Evolutionary conservation across 2,113 vertebrate species (phyloP).

Genomic region (Hystrix cristata): DNA sequence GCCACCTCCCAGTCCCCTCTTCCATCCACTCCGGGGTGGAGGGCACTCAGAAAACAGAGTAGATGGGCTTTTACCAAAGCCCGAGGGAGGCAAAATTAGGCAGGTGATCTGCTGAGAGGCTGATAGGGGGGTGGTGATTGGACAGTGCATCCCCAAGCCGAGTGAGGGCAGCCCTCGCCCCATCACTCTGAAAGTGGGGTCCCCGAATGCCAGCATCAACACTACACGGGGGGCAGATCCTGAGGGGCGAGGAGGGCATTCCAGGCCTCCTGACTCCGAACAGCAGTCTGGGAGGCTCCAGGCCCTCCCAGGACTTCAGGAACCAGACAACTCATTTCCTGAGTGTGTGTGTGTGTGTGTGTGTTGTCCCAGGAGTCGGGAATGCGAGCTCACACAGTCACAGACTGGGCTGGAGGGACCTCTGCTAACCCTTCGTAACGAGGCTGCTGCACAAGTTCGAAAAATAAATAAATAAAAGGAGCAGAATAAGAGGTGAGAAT

Average conservation of each 20-base stretch:
- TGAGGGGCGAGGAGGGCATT: neutral
- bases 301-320: neutral
- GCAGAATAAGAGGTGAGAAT: neutral
- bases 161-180: accelerated
- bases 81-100: neutral
- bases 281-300: neutral
- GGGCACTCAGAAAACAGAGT: neutral
- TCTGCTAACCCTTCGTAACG: neutral
- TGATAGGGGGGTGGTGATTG: neutral
- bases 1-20: neutral
- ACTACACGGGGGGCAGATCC: neutral
- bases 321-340: neutral
- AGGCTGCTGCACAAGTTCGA: neutral
- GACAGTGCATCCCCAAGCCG: neutral
- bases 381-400: neutral
- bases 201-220: accelerated
- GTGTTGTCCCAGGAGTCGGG: neutral
- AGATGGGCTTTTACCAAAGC: neutral
- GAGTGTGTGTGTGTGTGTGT: neutral
- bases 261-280: neutral
- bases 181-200: neutral
- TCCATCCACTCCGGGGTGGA: neutral
- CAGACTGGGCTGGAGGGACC: neutral
- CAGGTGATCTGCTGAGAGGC: neutral
- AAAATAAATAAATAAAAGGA: neutral